A percentile compares a stretch with the other conserved stretches of the same genome.
Evolutionary conservation across 2,113 vertebrate species (phyloP).

Genomic region (Rhinichthys klamathensis): DNA sequence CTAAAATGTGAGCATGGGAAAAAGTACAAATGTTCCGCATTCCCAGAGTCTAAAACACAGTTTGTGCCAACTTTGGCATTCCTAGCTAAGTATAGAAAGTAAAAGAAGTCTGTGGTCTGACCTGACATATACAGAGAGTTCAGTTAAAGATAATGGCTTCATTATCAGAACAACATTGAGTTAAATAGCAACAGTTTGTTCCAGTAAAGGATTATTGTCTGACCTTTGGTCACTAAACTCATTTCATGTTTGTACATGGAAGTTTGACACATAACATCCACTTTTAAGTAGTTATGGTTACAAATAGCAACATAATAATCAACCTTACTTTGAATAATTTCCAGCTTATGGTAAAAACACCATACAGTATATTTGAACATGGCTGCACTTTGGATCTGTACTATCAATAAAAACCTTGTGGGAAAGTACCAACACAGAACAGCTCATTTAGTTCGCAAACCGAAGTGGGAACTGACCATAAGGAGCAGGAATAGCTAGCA

Average conservation of each 20-base stretch:
- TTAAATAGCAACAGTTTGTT: background rate
- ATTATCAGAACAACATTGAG: background rate
- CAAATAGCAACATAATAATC: background rate
- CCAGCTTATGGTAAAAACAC: background rate
- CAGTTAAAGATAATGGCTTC: background rate
- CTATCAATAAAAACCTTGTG: background rate
- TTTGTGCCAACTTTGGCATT: slow-evolving; percentile 19
- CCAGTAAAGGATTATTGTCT: background rate
- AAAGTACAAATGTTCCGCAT: slow-evolving; percentile 6
- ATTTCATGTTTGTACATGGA: background rate
- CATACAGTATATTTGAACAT: background rate
- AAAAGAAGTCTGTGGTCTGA: background rate
- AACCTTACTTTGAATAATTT: background rate
- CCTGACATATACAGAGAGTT: background rate
- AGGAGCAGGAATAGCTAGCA: background rate
- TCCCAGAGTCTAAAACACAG: background rate
- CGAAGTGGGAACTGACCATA: background rate
- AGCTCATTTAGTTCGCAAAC: background rate
- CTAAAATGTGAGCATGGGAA: background rate
- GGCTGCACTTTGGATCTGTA: background rate
- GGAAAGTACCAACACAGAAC: background rate
- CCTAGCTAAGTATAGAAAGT: background rate
- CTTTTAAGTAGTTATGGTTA: background rate
- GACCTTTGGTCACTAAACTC: background rate
- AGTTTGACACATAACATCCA: background rate